Base-by-base conservation (phyloP, 2,797 vertebrate species). In the Delichon dasypus region DNA sequence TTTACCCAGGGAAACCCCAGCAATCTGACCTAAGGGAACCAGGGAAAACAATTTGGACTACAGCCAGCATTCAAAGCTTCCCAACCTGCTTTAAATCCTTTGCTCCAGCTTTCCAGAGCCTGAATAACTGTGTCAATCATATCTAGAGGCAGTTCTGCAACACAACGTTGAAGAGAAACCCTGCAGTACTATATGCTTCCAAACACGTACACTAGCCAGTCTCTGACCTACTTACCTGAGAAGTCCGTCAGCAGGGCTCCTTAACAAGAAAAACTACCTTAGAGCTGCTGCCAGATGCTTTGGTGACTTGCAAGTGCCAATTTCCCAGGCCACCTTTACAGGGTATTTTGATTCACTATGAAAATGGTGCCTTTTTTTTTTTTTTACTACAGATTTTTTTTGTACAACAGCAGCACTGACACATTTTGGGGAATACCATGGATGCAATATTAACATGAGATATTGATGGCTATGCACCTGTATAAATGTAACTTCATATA, bases 161-260 rank as follows among this genome's bases (percentile, higher is more conserved):
- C 0, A 1, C 65, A 75, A 22, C 0, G 19, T 5, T 40, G 36
- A 84, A 70, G 86, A 77, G 67, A 86, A 57, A 21, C 73, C 55
- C 77, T 4, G 77, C 96, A 95, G 90, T 72, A 50, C 85, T 85
- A 61, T 94, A 95, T 94, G 96, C 95, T 81, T 89, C 62, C 44
- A 27, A 95, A 96, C 96, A 97, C 89, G 91, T 97, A 96, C 87
- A 38, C 93, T 94, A 89, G 94, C 77, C 95, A 75, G 78, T 61
- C 89, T 74, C 74, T 97, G 96, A 96, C 96, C 96, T 94, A 96
- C 91, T 95, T 96, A 97, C 94, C 94, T 96, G 86, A 80, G 80
- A 81, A 86, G 83, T 90, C 90, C 85, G 88, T 77, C 82, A 95
- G 89, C 45, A 40, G 79, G 84, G 80, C 81, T 74, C 96, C 95